A percentile compares a stretch with the other conserved stretches of the same genome.
Conservation (phyloP, 2,113 vertebrate genomes). For the Scomber japonicus region DNA sequence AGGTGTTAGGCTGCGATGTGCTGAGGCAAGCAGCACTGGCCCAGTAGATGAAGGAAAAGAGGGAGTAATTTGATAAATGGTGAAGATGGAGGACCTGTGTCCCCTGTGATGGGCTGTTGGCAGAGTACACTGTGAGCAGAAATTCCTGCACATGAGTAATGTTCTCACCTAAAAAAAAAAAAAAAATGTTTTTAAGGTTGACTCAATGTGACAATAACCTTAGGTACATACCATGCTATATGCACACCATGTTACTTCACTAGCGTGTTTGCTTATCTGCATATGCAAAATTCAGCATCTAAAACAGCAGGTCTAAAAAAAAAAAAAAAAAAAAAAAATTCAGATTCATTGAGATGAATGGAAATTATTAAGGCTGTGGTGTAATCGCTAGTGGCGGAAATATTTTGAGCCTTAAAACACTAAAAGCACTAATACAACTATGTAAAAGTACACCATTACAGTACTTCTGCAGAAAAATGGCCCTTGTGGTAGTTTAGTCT, state of each 20-base stretch:
- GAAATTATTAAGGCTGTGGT: not conserved
- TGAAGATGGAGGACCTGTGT: conserved; percentile 32
- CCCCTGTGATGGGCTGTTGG: conserved; percentile 29
- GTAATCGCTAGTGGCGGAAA: too few species aligned
- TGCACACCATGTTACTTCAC: not conserved
- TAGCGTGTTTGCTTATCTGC: not conserved
- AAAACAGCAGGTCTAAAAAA: not conserved
- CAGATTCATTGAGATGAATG: not conserved
- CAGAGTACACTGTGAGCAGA: conserved; percentile 23
- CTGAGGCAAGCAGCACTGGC: conserved; percentile 58
- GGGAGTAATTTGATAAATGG: conserved; percentile 50
- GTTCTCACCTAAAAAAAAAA: not conserved
- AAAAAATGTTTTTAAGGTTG: conserved; percentile 5
- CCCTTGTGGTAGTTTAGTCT: too few species aligned
- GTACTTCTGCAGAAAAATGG: too few species aligned
- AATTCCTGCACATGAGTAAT: conserved; percentile 18
- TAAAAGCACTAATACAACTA: too few species aligned
- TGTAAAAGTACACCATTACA: too few species aligned
- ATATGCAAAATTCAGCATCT: not conserved
- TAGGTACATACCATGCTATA: not conserved
- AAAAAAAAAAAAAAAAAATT: too few species aligned
- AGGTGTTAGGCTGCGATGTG: conserved; percentile 63
- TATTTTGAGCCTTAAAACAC: too few species aligned
- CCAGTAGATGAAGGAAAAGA: conserved; percentile 31
- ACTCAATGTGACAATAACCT: conserved; percentile 14